These are phyloP conservation scores for Ariopsis seemanni DNA, from an alignment of 2,113 vertebrate species.

Conservation along the genomic window DNA sequence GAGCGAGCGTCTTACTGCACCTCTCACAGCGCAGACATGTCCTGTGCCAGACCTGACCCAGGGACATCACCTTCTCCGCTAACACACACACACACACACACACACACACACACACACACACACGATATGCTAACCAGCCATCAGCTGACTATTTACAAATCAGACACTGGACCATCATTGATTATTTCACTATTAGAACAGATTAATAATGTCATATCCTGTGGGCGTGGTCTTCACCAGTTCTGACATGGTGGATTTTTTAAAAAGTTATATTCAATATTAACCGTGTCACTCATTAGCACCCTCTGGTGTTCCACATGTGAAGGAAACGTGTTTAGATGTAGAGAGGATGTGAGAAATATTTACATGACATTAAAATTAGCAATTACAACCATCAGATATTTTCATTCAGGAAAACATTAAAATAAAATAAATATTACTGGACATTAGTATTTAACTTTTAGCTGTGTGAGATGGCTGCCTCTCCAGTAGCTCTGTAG, in stretches of 20 bases:
- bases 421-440: neutral
- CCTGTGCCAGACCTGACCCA: slow-evolving; percentile 76
- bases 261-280: neutral
- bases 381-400: neutral
- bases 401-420: neutral
- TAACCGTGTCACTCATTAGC: neutral
- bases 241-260: neutral
- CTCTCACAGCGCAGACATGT: slow-evolving; percentile 75
- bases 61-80: slow-evolving; percentile 66
- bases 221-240: neutral
- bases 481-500: too few relatives aligned
- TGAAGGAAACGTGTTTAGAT: neutral
- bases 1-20: slow-evolving; percentile 71
- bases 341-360: neutral
- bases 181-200: neutral
- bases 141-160: neutral
- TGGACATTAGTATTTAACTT: neutral
- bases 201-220: neutral
- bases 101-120: neutral
- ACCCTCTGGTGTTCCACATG: neutral
- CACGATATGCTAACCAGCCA: neutral
- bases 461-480: neutral
- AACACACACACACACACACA: slow-evolving; percentile 14
- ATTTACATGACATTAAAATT: neutral
- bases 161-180: neutral